These are phyloP conservation scores for Magallana ariakensis DNA, from an alignment of 1,140 invertebrate species.

Conservation along the genomic window DNA sequence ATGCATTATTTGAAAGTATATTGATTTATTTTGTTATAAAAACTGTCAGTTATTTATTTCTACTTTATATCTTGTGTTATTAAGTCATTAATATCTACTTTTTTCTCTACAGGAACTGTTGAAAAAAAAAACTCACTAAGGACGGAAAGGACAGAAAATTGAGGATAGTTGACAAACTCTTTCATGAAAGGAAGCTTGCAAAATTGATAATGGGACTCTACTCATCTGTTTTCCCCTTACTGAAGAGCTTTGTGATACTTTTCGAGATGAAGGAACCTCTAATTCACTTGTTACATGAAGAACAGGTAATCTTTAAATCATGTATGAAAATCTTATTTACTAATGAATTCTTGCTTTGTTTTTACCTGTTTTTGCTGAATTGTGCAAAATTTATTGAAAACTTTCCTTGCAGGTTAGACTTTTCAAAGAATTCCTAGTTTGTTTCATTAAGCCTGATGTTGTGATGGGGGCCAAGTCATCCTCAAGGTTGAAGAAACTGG, in stretches of 20 bases:
- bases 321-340: background rate
- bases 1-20: constrained; percentile 22
- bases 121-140: constrained; percentile 53
- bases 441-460: constrained; percentile 50
- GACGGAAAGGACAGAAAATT: constrained; percentile 57
- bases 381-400: background rate
- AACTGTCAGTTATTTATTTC: background rate
- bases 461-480: constrained; percentile 5
- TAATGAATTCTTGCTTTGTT: constrained; percentile 16
- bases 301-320: constrained; percentile 42
- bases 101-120: constrained; percentile 4
- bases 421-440: constrained; percentile 51
- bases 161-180: constrained; percentile 51
- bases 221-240: constrained; percentile 50
- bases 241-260: constrained; percentile 53
- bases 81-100: background rate
- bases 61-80: background rate
- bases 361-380: background rate
- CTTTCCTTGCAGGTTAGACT: constrained; percentile 21
- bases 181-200: constrained; percentile 47
- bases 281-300: constrained; percentile 58
- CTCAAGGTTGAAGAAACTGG: constrained; percentile 51
- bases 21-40: constrained; percentile 30
- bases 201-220: constrained; percentile 51
- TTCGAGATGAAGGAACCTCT: constrained; percentile 55